Percentiles rank a stretch among this genome's conserved stretches.
Evolutionary conservation across 2,113 vertebrate species (phyloP).

Genomic region (Neomonachus schauinslandi): DNA sequence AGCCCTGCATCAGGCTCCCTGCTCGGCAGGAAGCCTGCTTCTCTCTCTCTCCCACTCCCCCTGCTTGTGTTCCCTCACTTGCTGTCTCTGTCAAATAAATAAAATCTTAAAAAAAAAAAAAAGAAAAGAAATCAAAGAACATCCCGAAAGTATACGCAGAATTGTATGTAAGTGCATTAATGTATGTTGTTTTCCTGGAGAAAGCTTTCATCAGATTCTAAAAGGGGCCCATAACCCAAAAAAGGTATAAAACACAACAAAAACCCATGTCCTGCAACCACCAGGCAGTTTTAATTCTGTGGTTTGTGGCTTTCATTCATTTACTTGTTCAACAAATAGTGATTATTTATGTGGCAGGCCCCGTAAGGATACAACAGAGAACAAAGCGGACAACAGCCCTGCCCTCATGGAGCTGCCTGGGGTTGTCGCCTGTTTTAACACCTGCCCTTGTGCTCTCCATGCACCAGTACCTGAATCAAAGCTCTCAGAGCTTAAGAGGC

Average conservation of each 20-base stretch:
- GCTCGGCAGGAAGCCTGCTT: too few species aligned
- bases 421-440: not conserved
- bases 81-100: too few species aligned
- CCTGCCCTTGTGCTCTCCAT: not conserved
- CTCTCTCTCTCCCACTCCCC: too few species aligned
- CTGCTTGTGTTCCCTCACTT: too few species aligned
- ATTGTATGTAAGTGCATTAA: not conserved
- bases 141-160: not conserved
- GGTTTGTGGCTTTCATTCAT: not conserved
- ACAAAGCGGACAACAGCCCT: not conserved
- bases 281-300: not conserved
- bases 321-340: not conserved
- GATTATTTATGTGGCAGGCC: not conserved
- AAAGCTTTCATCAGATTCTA: not conserved
- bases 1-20: too few species aligned
- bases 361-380: not conserved
- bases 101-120: too few species aligned
- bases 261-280: not conserved
- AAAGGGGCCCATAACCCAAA: not conserved
- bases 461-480: not conserved
- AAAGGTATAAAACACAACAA: conserved; percentile 2
- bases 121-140: not conserved
- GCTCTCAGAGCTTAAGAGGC: not conserved
- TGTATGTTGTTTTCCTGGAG: not conserved
- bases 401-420: not conserved